A percentile compares a stretch with the other conserved stretches of the same genome.
Evolutionary conservation across 2,113 vertebrate genomes (phyloP).

Genomic region (Paramisgurnus dabryanus): DNA sequence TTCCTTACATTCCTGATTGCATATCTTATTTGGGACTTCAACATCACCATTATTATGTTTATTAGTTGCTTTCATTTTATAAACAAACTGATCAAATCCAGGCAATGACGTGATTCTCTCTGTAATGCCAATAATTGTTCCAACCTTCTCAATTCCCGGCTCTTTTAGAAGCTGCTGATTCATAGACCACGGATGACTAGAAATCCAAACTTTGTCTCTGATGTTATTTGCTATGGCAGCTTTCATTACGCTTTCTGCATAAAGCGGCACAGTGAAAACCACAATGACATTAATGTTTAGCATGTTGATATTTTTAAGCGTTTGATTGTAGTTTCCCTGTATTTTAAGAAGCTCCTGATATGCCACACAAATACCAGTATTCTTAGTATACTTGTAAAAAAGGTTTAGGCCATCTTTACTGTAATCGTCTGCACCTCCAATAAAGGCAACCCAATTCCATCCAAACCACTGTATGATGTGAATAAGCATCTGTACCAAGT

Average conservation of each 20-base stretch:
- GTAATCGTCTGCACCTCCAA: no score
- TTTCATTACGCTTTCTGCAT: slow-evolving; percentile 63
- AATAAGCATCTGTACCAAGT: no score
- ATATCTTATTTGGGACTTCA: neutral
- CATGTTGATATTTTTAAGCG: no score
- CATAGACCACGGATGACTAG: slow-evolving; percentile 70
- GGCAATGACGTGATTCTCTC: slow-evolving; percentile 58
- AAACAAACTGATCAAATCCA: slow-evolving; percentile 68
- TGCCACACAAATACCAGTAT: slow-evolving; percentile 70
- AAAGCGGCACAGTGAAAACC: slow-evolving; percentile 48
- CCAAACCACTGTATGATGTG: no score
- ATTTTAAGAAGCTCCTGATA: slow-evolving; percentile 66
- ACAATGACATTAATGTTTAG: slow-evolving; percentile 45
- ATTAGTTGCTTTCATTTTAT: slow-evolving; percentile 14
- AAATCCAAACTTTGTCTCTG: slow-evolving; percentile 80
- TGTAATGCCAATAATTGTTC: slow-evolving; percentile 15
- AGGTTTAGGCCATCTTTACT: slow-evolving; percentile 61
- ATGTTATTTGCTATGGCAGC: slow-evolving; percentile 71
- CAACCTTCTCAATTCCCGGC: no score
- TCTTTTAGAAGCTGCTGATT: no score
- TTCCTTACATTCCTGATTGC: slow-evolving; percentile 64
- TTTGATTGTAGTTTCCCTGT: slow-evolving; percentile 41
- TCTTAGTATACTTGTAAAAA: slow-evolving; percentile 60
- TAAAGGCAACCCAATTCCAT: no score
- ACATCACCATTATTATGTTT: neutral